phyloP scores from a whole-genome alignment of 2,888 invertebrate species.

The Cyclophora albipunctata region DNA sequence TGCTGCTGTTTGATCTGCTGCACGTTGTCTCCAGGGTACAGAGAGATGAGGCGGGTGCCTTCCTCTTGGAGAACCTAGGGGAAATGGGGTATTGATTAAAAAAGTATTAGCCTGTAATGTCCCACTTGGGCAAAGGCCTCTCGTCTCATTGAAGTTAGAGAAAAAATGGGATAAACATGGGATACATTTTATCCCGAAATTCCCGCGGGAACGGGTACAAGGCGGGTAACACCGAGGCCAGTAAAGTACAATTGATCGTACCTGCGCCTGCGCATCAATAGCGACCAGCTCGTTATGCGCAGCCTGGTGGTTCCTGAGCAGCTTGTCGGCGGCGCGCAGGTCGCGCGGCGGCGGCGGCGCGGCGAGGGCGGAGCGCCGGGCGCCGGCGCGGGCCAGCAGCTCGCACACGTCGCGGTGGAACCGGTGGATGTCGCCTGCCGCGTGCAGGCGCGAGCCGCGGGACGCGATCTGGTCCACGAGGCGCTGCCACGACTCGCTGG shows the following conservation, averaged over 20 bases:
- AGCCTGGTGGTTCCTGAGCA: conserved; percentile 91
- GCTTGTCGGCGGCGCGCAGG: conserved; percentile 87
- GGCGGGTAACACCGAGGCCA: no score
- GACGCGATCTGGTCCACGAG: conserved; percentile 90
- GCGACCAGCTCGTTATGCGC: conserved; percentile 92
- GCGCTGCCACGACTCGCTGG: conserved; percentile 87
- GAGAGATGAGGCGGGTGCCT: conserved; percentile 87
- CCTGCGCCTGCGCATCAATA: conserved; percentile 82
- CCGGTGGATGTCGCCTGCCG: conserved; percentile 97
- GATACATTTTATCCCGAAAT: no score
- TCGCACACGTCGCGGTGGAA: conserved; percentile 98
- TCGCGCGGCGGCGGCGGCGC: conserved; percentile 83
- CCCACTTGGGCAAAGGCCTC: no score
- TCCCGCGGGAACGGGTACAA: no score
- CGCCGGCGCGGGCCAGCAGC: conserved; percentile 91
- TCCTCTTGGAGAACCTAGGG: conserved; percentile 91
- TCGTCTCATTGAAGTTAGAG: no score
- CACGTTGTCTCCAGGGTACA: conserved; percentile 94
- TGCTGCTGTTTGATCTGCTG: conserved; percentile 92
- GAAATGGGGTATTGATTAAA: not conserved
- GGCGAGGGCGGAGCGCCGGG: conserved; percentile 85
- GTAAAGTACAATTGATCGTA: not conserved
- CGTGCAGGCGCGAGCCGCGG: conserved; percentile 89
- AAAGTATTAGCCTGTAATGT: no score
- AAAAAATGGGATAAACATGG: no score